Evolutionary conservation across 2,888 invertebrate genomes (phyloP), one percentile per base, ranked within the genome.

Genomic region (Dromius quadrimaculatus): DNA sequence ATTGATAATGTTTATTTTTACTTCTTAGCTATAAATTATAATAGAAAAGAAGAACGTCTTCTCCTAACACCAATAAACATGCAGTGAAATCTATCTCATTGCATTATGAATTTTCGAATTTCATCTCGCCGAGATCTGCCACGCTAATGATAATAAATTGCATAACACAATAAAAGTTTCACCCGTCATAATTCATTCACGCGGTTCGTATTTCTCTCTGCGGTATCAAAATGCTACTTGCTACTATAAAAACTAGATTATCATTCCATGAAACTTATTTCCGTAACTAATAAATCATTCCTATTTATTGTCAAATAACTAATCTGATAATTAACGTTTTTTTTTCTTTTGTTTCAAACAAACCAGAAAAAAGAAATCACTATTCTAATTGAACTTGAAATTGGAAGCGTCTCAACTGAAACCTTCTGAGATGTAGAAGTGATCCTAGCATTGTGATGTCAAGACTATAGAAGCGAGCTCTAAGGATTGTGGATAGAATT

Each of bases 121-220:
- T 54, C 28, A 0, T 54, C 28, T 54, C 50, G 28, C 28, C 28
- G 23, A 28, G 15, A 5, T 28, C 50, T 66, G 68, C 34, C 34
- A 59, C 59, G 28, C 68, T 68, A 68, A 68, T 59, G 68, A 68
- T 59, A 41, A 68, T 68, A 59, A 68, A 68, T 68, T 68, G 59
- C 59, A 43, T 20, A 47, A 45, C 47, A 19, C 32, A 64, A n/a
- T 47, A 28, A 64, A 68, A 68, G 57, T 68, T 68, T 59, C 59
- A 68, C 59, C 59, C 32, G 68, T 68, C 68, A 57, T 59, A 41
- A 68, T 59, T 68, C 43, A 68, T 59, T 68, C 43, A 43, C 1
- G 8, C 50, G 15, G 5, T 15, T 28, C 50, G 47, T 23, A 28
- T 13, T 23, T 11, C 28, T 13, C 50, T 28, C 28, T 28, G 9